Conservation (phyloP, 2,797 vertebrate species). For the Syngnathus rostellatus region DNA sequence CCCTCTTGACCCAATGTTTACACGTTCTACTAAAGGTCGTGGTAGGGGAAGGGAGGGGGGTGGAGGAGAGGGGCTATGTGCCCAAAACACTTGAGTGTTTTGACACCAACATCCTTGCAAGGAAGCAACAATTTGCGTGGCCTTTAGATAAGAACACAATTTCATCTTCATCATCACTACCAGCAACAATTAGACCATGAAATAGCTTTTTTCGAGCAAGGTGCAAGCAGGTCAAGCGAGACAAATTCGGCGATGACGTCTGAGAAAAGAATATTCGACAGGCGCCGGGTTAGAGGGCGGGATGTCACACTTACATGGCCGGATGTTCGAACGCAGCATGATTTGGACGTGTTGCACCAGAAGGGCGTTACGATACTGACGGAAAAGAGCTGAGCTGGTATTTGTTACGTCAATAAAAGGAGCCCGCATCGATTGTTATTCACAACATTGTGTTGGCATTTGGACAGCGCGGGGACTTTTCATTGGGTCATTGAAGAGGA, state of each 20-base stretch:
- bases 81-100: slow-evolving; percentile 58
- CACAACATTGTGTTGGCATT: neutral
- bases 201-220: slow-evolving; percentile 35
- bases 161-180: slow-evolving; percentile 14
- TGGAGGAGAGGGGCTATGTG: slow-evolving; percentile 18
- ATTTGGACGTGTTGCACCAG: slow-evolving; percentile 49
- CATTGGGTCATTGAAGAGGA: neutral
- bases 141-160: slow-evolving; percentile 29
- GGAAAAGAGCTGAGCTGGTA: neutral
- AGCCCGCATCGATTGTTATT: neutral
- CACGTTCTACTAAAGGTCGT: slow-evolving; percentile 42
- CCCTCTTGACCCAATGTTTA: slow-evolving; percentile 66
- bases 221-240: slow-evolving; percentile 29
- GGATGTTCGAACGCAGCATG: slow-evolving; percentile 18
- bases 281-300: neutral
- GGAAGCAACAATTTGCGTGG: slow-evolving; percentile 33
- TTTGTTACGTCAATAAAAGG: slow-evolving; percentile 4
- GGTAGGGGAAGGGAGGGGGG: neutral
- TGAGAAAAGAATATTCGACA: slow-evolving; percentile 11
- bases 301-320: slow-evolving; percentile 14
- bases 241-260: slow-evolving; percentile 35
- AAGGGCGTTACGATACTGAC: neutral
- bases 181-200: slow-evolving; percentile 47
- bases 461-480: neutral
- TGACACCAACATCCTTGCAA: slow-evolving; percentile 50